Evolutionary conservation across 2,888 invertebrate species (phyloP), one percentile per base, ranked within the genome.

Genomic region (Pedicia rivosa): DNA sequence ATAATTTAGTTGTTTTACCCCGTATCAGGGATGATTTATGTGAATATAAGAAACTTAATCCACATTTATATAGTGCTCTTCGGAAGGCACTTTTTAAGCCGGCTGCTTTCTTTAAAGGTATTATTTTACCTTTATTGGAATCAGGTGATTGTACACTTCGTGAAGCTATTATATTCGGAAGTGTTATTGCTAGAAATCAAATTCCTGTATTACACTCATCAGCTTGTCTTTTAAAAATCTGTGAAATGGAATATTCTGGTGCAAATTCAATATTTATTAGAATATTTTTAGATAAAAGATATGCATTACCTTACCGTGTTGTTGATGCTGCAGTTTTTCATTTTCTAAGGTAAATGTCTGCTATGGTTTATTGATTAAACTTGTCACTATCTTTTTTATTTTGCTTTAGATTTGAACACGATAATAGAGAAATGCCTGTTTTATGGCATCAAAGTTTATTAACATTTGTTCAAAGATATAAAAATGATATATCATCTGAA

Each of bases 201-300:
- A 84, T 98, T 33, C 97, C 97, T 1, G 78, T 92, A 38, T 65
- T 94, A 19, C 95, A 98, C 62, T 91, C 97, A 0, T 84, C 90
- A 22, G 95, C 95, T 2, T 91, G 94, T 19, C 73, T 98, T 53
- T 63, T 94, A 19, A 88, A 91, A 65, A 86, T 98, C 40, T 92
- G 94, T 28, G 92, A 94, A 65, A 94, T 97, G 94, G 88, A 86
- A 49, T 95, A 94, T 54, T 83, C 80, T 16, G 97, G 97, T 3
- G 88, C 95, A 1, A 94, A 84, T 59, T 94, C 92, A 22, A 87
- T 97, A 51, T 91, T 98, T 54, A 67, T 98, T 38, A 68, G 92
- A 42, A 82, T 90, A 54, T 76, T 98, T 41, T 74, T 98, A 43
- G 94, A 97, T 55, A 98, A 98, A 62, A 92, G 95, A 56, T 98